Evolutionary conservation across 2,113 vertebrate genomes (phyloP), one percentile per base, ranked within the genome.

Genomic region (Mola mola): DNA sequence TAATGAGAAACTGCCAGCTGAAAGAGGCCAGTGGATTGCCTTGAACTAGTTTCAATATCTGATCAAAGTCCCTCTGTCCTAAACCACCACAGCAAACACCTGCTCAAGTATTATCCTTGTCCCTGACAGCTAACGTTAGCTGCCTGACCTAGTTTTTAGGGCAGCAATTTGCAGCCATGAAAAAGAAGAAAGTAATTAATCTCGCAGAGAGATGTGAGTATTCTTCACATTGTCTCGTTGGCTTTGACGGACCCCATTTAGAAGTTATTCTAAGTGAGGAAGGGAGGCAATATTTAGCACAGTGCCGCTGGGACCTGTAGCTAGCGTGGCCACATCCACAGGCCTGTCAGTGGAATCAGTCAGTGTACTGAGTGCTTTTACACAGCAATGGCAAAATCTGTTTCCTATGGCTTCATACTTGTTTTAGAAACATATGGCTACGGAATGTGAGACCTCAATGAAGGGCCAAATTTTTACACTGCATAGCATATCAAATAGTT

Each of bases 121-220:
- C 43, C 52, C 52, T 21, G 5, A 72, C 47, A 69, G 55, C 50
- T 10, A 7, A 13, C 0, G 52, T 41, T 40, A 37, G 25, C 43
- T 33, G 34, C 64, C 71, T 8, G 60, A 64, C 85, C 85, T 68
- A 83, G 43, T 75, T 81, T 78, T 13, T 16, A 42, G 24, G 48
- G 25, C 83, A 80, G 84, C 83, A 64, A 65, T 82, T 66, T 10
- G 21, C 75, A 36, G 48, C 37, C 11, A 21, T 20, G 49, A 60
- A 74, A 51, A 16, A 73, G 13, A 20, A 46, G 37, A 66, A 52
- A 65, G 78, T 87, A 85, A 88, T 88, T 87, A 87, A 87, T 84
- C 81, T 77, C 41, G 13, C 19, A 8, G 33, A 4, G 43, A 62
- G 48, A 81, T 78, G 85, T 70, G 69, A 86, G 59, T 65, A 81